Evolutionary conservation across 2,797 vertebrate genomes (phyloP).

Genomic region (Erpetoichthys calabaricus): DNA sequence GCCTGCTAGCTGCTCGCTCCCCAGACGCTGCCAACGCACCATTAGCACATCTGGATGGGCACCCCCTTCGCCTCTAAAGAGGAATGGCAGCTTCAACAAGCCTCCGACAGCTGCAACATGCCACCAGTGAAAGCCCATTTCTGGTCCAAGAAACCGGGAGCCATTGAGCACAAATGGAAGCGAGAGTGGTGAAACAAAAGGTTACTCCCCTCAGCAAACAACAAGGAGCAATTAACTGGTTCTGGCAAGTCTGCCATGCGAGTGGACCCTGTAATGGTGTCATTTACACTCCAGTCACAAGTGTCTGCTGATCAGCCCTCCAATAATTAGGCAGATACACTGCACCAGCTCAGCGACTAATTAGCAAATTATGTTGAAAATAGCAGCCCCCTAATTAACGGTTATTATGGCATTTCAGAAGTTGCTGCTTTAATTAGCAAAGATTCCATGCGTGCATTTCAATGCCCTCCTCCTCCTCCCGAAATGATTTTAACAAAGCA

Average conservation of each 20-base stretch:
- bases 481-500: constrained; percentile 40
- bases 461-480: constrained; percentile 23
- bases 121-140: too few relatives aligned
- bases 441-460: constrained; percentile 67
- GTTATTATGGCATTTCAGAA: constrained; percentile 96
- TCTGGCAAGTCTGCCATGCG: constrained; percentile 35
- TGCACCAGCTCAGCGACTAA: constrained; percentile 81
- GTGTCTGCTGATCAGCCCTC: constrained; percentile 74
- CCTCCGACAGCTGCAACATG: too few relatives aligned
- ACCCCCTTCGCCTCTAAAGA: too few relatives aligned
- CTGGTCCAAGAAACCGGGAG: too few relatives aligned
- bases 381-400: constrained; percentile 92
- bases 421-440: constrained; percentile 89
- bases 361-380: constrained; percentile 97
- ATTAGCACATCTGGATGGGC: too few relatives aligned
- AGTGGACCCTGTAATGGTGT: constrained; percentile 64
- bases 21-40: too few relatives aligned
- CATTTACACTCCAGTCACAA: constrained; percentile 78
- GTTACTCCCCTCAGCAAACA: constrained; percentile 18
- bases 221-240: constrained; percentile 30
- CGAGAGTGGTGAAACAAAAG: constrained; percentile 15
- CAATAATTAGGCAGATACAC: constrained; percentile 82
- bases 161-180: not conserved
- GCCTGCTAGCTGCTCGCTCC: too few relatives aligned
- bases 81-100: too few relatives aligned